Evolutionary conservation across 2,888 invertebrate species (phyloP).

Genomic region (Mesoligia furuncula): DNA sequence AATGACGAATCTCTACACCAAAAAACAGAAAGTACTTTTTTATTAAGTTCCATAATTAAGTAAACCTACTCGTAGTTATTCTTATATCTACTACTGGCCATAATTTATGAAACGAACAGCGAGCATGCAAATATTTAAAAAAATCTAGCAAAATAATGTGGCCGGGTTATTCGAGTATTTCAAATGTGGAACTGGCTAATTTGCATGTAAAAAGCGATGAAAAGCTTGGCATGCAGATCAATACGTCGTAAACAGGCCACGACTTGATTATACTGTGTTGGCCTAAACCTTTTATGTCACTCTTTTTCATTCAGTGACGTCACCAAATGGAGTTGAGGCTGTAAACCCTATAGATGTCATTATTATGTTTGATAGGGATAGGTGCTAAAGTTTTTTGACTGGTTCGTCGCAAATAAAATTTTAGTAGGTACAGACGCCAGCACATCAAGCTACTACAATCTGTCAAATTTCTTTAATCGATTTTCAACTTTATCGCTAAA

Average conservation of each 20-base stretch:
- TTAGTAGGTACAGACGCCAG: too few relatives aligned
- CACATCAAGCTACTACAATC: too few relatives aligned
- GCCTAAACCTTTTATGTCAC: constrained; percentile 34
- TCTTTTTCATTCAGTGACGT: constrained; percentile 33
- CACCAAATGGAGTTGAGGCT: not conserved
- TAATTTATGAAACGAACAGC: not conserved
- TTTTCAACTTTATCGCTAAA: too few relatives aligned
- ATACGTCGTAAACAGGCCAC: constrained; percentile 69
- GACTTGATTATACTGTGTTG: constrained; percentile 62
- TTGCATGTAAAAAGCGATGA: constrained; percentile 80
- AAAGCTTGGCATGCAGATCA: constrained; percentile 72
- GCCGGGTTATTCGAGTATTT: constrained; percentile 25
- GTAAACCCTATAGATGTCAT: not conserved
- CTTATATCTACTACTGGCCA: not conserved
- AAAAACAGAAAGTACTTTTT: not conserved
- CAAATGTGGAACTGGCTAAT: constrained; percentile 71
- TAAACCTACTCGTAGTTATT: not conserved
- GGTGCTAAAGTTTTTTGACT: not conserved
- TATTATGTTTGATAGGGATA: not conserved
- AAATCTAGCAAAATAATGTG: constrained; percentile 6
- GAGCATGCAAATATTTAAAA: constrained; percentile 1
- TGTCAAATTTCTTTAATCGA: too few relatives aligned
- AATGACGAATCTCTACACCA: not conserved
- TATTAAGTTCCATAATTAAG: not conserved
- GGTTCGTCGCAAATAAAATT: not conserved